phyloP scores from a whole-genome alignment of 1,140 invertebrate genomes.

The Telenomus remus region DNA sequence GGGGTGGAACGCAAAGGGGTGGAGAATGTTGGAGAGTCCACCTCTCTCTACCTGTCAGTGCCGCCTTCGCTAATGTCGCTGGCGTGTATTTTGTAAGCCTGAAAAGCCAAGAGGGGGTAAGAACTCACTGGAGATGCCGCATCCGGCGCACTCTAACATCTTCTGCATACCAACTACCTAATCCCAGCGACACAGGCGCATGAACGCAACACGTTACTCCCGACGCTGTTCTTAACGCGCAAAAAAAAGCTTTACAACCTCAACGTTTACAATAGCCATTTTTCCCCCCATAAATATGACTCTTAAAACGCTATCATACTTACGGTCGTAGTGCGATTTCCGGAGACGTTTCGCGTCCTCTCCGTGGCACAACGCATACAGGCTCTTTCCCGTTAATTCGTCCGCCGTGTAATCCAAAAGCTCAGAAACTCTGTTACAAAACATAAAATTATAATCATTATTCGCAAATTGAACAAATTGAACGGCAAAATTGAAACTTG shows the following conservation, averaged over 20 bases:
- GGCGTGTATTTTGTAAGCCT: slow-evolving; percentile 42
- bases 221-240: slow-evolving; percentile 45
- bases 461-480: too few species aligned
- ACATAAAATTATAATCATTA: too few species aligned
- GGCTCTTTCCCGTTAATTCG: slow-evolving; percentile 93
- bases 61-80: slow-evolving; percentile 36
- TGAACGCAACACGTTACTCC: slow-evolving; percentile 60
- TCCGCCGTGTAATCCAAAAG: slow-evolving; percentile 94
- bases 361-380: slow-evolving; percentile 95
- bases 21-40: slow-evolving; percentile 46
- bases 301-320: slow-evolving; percentile 76
- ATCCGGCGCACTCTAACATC: slow-evolving; percentile 66
- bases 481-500: too few species aligned
- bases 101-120: slow-evolving; percentile 61
- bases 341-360: slow-evolving; percentile 95
- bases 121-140: slow-evolving; percentile 71
- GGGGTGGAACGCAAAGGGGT: slow-evolving; percentile 56
- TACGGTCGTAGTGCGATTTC: slow-evolving; percentile 94
- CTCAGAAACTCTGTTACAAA: slow-evolving; percentile 86
- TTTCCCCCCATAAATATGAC: slow-evolving; percentile 50
- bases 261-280: slow-evolving; percentile 63
- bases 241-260: slow-evolving; percentile 59
- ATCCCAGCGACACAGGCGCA: slow-evolving; percentile 61
- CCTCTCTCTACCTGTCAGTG: slow-evolving; percentile 61
- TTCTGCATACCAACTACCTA: slow-evolving; percentile 70